Evolutionary conservation across 2,888 invertebrate genomes (phyloP).

Genomic region (Drosophila recens): DNA sequence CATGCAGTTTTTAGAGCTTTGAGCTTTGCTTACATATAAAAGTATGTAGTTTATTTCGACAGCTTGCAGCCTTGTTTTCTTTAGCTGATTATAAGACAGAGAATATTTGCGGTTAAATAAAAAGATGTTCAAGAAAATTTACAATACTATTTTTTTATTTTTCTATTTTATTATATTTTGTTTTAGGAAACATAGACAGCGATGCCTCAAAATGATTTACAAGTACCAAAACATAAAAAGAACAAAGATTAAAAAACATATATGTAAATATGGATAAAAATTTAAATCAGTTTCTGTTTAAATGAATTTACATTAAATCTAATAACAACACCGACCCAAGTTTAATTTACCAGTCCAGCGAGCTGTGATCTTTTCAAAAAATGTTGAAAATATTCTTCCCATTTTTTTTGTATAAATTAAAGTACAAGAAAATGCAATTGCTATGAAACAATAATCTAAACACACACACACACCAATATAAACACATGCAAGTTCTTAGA

Average conservation of each 20-base stretch:
- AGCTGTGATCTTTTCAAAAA: not conserved
- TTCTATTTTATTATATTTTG: too few species aligned
- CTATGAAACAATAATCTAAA: slow-evolving; percentile 46
- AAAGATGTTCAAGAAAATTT: too few species aligned
- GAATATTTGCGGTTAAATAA: not conserved
- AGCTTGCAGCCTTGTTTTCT: not conserved
- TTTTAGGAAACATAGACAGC: too few species aligned
- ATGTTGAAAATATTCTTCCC: not conserved
- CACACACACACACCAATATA: slow-evolving; percentile 46
- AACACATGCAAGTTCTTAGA: slow-evolving; percentile 32
- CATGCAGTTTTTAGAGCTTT: not conserved
- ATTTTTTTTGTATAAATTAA: not conserved
- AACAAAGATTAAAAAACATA: too few species aligned
- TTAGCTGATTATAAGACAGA: not conserved
- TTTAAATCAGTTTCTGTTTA: too few species aligned
- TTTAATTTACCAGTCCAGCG: too few species aligned
- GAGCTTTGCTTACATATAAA: not conserved
- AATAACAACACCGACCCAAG: too few species aligned
- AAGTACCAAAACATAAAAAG: too few species aligned
- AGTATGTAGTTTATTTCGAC: not conserved
- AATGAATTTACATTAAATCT: too few species aligned
- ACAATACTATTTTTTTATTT: too few species aligned
- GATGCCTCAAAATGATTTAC: too few species aligned
- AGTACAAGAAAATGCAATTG: not conserved
- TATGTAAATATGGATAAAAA: too few species aligned